Percentiles rank a stretch among this genome's conserved stretches.
Conservation (phyloP, 1,140 invertebrate genomes). For the Cherax quadricarinatus region DNA sequence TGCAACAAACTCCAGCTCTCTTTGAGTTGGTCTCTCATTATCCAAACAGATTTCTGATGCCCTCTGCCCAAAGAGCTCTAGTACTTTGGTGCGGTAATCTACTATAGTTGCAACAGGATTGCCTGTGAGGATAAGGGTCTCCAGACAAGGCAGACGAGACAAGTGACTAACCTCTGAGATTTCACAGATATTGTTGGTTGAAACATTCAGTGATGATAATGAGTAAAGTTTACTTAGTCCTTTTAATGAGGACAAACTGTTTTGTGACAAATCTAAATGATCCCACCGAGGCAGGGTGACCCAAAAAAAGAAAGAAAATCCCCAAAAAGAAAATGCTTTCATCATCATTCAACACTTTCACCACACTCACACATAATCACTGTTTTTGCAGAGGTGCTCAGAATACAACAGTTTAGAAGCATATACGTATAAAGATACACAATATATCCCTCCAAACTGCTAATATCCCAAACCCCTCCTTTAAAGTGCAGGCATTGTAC, state of each 20-base stretch:
- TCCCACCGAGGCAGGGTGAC: too few species aligned
- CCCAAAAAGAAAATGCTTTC: too few species aligned
- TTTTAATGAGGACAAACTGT: slow-evolving; percentile 85
- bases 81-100: slow-evolving; percentile 93
- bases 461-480: too few species aligned
- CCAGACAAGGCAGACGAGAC: slow-evolving; percentile 89
- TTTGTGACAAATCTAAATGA: slow-evolving; percentile 90
- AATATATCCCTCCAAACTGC: too few species aligned
- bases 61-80: slow-evolving; percentile 88
- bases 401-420: too few species aligned
- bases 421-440: too few species aligned
- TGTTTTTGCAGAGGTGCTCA: too few species aligned
- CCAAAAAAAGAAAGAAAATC: too few species aligned
- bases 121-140: slow-evolving; percentile 89
- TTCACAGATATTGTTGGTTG: slow-evolving; percentile 88
- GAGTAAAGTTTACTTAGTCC: slow-evolving; percentile 91
- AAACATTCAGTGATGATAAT: slow-evolving; percentile 89
- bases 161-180: slow-evolving; percentile 89
- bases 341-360: too few species aligned
- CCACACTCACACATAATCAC: too few species aligned
- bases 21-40: slow-evolving; percentile 89
- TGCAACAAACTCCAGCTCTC: slow-evolving; percentile 93
- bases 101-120: slow-evolving; percentile 91
- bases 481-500: too few species aligned
- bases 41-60: slow-evolving; percentile 89